Conservation (phyloP, 2,113 vertebrate species). For the Boleophthalmus pectinirostris region DNA sequence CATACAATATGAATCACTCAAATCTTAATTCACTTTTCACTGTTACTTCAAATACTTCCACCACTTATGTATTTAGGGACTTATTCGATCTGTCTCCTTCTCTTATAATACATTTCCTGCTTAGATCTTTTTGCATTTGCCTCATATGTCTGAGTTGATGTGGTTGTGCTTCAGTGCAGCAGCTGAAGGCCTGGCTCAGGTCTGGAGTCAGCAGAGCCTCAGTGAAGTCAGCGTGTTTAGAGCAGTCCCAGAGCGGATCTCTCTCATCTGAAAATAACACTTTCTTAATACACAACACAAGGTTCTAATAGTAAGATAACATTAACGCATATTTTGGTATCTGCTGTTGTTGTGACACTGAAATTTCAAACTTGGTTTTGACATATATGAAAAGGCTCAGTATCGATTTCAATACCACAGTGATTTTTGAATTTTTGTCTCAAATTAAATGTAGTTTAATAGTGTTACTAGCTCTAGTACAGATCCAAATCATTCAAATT, state of each 20-base stretch:
- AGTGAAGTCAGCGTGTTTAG: constrained; percentile 57
- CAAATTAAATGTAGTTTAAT: too few species aligned
- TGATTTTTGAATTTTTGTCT: too few species aligned
- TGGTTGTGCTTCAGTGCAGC: constrained; percentile 40
- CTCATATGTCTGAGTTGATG: neutral
- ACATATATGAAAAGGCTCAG: too few species aligned
- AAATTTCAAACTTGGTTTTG: too few species aligned
- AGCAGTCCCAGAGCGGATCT: constrained; percentile 36
- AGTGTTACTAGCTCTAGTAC: too few species aligned
- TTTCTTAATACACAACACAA: constrained; percentile 9
- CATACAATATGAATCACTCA: neutral
- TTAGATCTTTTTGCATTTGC: neutral
- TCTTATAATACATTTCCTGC: neutral
- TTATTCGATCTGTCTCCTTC: neutral
- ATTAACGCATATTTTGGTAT: too few species aligned
- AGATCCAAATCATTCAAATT: too few species aligned
- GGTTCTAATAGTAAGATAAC: neutral
- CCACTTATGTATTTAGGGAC: too few species aligned
- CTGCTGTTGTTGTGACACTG: too few species aligned
- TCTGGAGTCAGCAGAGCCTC: constrained; percentile 62
- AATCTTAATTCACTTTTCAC: neutral
- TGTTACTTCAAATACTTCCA: too few species aligned
- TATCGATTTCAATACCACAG: too few species aligned
- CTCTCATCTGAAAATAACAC: constrained; percentile 37
- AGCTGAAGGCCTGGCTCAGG: constrained; percentile 41